A percentile compares a stretch with the other conserved stretches of the same genome.
Conservation (phyloP, 1,140 invertebrate genomes). For the Cherax destructor region DNA sequence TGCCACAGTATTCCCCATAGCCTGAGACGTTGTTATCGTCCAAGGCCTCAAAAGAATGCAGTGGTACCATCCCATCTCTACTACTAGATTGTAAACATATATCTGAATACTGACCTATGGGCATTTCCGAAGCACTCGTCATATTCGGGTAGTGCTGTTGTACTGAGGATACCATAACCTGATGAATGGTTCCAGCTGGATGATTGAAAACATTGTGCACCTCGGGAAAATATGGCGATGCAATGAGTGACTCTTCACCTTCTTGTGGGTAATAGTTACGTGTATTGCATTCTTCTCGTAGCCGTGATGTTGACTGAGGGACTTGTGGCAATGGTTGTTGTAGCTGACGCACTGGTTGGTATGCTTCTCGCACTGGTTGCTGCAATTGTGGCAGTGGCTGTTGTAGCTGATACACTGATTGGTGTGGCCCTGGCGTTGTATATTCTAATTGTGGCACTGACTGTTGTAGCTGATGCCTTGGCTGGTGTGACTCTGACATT, state of each 20-base stretch:
- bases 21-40: neutral
- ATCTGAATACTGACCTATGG: neutral
- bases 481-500: neutral
- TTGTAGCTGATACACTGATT: no score
- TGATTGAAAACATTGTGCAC: neutral
- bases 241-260: neutral
- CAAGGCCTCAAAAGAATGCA: neutral
- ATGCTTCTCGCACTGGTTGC: no score
- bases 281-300: neutral
- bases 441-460: neutral
- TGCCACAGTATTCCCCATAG: neutral
- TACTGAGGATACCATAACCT: neutral
- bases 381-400: no score
- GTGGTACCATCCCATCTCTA: neutral
- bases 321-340: neutral
- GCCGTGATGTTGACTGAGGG: neutral
- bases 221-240: constrained; percentile 10
- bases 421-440: neutral
- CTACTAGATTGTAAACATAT: neutral
- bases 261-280: neutral
- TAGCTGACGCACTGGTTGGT: no score
- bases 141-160: neutral
- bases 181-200: neutral
- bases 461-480: neutral
- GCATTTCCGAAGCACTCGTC: neutral